These are phyloP conservation scores for Conistra vaccinii DNA, from an alignment of 2,888 invertebrate species.

Conservation along the genomic window DNA sequence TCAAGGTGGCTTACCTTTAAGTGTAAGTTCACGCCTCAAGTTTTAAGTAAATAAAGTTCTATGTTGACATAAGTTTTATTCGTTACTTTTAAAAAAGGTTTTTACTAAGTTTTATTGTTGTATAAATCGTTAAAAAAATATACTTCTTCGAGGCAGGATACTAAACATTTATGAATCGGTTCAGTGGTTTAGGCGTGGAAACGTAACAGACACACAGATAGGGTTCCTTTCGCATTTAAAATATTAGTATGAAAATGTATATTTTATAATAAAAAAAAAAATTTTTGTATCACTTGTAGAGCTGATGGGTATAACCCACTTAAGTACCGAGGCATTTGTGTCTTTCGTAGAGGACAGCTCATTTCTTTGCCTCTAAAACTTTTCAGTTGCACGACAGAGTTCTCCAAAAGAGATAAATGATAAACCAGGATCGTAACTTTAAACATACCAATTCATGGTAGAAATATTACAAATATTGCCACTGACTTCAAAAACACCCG, in stretches of 20 bases:
- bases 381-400: neutral
- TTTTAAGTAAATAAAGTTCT: too few relatives aligned
- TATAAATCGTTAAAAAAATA: neutral
- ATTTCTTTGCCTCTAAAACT: neutral
- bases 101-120: too few relatives aligned
- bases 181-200: neutral
- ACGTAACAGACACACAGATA: neutral
- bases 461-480: slow-evolving; percentile 12
- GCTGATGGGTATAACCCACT: neutral
- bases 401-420: neutral
- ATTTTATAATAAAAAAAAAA: too few relatives aligned
- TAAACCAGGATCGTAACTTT: neutral
- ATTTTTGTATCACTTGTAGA: neutral
- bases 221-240: neutral
- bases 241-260: neutral
- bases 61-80: too few relatives aligned
- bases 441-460: neutral
- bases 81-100: too few relatives aligned
- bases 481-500: neutral
- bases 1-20: too few relatives aligned
- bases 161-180: neutral
- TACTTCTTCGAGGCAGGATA: neutral
- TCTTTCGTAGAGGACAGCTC: neutral
- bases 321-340: neutral
- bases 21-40: too few relatives aligned